These are phyloP conservation scores for Strigamia transsilvanica DNA, from an alignment of 2,888 invertebrate species.

Conservation along the genomic window DNA sequence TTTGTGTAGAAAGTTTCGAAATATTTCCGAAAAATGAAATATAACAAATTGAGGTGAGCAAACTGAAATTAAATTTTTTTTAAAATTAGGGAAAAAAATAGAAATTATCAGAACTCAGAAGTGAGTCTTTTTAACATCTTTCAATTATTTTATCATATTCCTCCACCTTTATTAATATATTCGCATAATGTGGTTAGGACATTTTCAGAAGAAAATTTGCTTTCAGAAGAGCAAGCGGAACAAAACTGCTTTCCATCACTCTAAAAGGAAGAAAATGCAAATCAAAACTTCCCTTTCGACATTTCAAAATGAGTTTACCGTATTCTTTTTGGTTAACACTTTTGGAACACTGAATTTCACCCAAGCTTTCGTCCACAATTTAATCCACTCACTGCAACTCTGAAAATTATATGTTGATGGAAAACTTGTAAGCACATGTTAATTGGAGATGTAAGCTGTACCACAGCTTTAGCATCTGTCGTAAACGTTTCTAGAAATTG, in stretches of 20 bases:
- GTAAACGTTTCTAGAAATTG: background rate
- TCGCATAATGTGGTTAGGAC: too few relatives aligned
- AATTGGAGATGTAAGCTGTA: background rate
- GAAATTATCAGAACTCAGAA: too few relatives aligned
- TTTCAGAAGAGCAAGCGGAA: too few relatives aligned
- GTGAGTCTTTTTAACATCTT: too few relatives aligned
- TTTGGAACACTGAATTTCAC: background rate
- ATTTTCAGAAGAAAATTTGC: too few relatives aligned
- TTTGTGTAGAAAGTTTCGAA: background rate
- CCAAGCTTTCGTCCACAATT: background rate
- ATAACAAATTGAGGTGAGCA: background rate
- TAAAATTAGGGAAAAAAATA: too few relatives aligned
- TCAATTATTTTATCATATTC: too few relatives aligned
- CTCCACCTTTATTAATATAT: too few relatives aligned
- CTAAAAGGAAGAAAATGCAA: too few relatives aligned
- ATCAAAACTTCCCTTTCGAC: too few relatives aligned
- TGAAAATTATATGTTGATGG: background rate
- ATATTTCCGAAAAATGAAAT: background rate
- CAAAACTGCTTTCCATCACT: too few relatives aligned
- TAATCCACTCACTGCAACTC: background rate
- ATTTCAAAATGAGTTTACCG: background rate
- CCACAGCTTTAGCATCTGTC: background rate
- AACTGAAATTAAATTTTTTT: background rate
- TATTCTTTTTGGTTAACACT: background rate
- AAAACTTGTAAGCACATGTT: background rate